Conservation (phyloP, 2,113 vertebrate genomes). For the Dolichotis patagonum region DNA sequence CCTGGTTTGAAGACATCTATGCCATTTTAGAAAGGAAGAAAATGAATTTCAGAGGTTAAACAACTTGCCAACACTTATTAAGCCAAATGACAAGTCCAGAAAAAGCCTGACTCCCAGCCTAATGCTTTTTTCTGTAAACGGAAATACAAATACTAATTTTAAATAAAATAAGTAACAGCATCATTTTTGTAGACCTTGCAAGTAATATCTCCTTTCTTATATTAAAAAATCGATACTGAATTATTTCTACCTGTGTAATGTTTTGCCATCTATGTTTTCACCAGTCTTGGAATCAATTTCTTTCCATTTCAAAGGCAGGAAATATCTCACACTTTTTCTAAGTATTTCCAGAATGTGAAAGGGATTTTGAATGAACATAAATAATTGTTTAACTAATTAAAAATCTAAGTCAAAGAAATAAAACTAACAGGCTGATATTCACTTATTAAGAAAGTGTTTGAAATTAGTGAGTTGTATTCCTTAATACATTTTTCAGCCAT, state of each 20-base stretch:
- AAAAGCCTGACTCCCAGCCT: not conserved
- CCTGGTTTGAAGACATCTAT: not conserved
- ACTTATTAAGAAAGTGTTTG: not conserved
- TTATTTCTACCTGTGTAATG: not conserved
- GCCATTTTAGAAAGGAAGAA: slow-evolving; percentile 9
- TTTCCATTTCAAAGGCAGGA: not conserved
- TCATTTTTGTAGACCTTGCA: not conserved
- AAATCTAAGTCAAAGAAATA: slow-evolving; percentile 15
- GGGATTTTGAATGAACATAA: not conserved
- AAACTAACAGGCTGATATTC: not conserved
- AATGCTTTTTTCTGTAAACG: not conserved
- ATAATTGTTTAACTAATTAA: not conserved
- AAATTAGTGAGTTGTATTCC: not conserved
- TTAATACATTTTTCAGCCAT: not conserved
- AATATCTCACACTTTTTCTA: not conserved
- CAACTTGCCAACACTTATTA: not conserved
- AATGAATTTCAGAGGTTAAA: slow-evolving; percentile 8
- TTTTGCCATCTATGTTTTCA: not conserved
- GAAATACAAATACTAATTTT: slow-evolving; percentile 46
- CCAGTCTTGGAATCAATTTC: not conserved
- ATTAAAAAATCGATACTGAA: not conserved
- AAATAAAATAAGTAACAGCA: slow-evolving; percentile 17
- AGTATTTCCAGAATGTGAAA: slow-evolving; percentile 25
- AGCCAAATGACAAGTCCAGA: not conserved
- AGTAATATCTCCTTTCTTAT: not conserved